Evolutionary conservation across 2,113 vertebrate genomes (phyloP).

Genomic region (Mugil cephalus): DNA sequence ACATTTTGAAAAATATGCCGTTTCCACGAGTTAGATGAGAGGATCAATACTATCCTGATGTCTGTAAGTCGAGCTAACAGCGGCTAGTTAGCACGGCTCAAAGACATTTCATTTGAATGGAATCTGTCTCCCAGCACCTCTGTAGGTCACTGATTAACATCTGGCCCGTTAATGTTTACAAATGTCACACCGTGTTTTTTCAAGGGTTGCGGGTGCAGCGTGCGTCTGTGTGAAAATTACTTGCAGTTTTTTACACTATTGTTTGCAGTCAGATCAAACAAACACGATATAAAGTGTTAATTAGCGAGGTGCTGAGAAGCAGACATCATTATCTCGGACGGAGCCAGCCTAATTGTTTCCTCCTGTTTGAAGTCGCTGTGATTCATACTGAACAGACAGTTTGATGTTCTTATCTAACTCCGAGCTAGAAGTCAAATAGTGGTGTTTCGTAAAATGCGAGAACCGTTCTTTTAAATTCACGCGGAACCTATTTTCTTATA

Average conservation of each 20-base stretch:
- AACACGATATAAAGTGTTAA: background rate
- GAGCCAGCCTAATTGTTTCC: background rate
- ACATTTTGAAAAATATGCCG: too few species aligned
- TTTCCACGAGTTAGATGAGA: background rate
- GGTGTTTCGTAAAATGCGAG: too few species aligned
- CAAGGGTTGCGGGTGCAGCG: too few species aligned
- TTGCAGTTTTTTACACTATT: conserved; percentile 2
- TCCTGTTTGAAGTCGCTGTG: background rate
- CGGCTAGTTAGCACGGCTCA: background rate
- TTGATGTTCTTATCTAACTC: too few species aligned
- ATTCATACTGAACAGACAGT: background rate
- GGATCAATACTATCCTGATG: background rate
- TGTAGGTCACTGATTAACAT: background rate
- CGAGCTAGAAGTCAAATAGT: too few species aligned
- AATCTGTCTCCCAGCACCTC: background rate
- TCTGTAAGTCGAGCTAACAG: too few species aligned
- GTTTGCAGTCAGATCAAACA: background rate
- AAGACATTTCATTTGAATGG: too few species aligned
- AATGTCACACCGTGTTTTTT: too few species aligned
- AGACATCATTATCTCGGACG: background rate
- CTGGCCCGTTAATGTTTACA: too few species aligned
- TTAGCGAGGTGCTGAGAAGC: background rate
- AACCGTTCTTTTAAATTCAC: too few species aligned
- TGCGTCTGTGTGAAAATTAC: background rate
- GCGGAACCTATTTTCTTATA: background rate